Percentiles rank a stretch among this genome's conserved stretches.
These are phyloP conservation scores for Neotoma lepida DNA, from an alignment of 2,113 vertebrate genomes.

Conservation along the genomic window DNA sequence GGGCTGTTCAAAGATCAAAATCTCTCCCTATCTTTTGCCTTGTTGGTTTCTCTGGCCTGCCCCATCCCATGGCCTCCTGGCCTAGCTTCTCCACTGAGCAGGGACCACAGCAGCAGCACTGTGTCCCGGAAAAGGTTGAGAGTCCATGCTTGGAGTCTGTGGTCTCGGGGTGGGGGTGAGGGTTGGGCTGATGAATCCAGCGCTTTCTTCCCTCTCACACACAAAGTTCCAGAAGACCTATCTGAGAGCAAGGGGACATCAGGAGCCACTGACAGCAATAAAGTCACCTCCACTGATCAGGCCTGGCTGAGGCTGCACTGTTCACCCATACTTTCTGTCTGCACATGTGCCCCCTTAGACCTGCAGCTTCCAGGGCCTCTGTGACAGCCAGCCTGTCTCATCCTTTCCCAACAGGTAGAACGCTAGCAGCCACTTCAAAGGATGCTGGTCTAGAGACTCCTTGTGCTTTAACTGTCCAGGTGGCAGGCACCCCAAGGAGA, in stretches of 20 bases:
- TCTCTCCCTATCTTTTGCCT: neutral
- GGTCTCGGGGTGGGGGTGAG: neutral
- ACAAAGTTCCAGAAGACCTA: neutral
- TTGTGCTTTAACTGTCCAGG: neutral
- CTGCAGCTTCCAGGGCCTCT: neutral
- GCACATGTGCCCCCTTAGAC: neutral
- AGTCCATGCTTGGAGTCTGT: neutral
- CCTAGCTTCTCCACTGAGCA: neutral
- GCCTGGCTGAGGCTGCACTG: neutral
- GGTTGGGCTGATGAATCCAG: rapidly evolving
- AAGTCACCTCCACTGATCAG: too few species aligned
- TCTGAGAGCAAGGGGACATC: neutral
- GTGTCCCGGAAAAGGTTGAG: neutral
- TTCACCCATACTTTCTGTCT: neutral
- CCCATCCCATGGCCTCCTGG: neutral
- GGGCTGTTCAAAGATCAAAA: neutral
- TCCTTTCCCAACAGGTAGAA: neutral
- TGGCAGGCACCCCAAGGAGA: neutral
- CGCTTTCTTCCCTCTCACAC: rapidly evolving
- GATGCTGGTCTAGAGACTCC: rapidly evolving
- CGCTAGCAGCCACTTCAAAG: neutral
- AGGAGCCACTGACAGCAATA: rapidly evolving
- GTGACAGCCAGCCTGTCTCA: neutral
- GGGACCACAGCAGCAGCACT: neutral
- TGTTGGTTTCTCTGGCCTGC: neutral